Evolutionary conservation across 2,113 vertebrate species (phyloP).

Genomic region (Pomatostomus ruficeps): DNA sequence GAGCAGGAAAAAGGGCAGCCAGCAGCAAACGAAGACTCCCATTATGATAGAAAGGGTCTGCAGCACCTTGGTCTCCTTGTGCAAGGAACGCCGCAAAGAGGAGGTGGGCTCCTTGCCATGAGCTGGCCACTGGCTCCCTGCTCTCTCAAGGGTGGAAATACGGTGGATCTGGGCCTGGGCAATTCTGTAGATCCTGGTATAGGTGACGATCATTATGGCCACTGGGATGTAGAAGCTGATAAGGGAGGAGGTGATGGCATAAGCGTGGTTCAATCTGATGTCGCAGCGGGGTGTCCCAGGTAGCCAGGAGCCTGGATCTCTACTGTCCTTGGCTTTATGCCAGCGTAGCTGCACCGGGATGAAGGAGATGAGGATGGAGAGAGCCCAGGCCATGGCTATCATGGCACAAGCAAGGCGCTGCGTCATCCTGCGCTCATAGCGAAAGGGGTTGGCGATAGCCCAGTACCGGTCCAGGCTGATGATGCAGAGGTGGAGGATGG

Average conservation of each 20-base stretch:
- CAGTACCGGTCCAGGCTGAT: conserved; percentile 84
- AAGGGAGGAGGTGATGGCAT: conserved; percentile 75
- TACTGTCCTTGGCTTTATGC: conserved; percentile 64
- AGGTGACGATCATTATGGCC: conserved; percentile 80
- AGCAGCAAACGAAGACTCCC: conserved; percentile 84
- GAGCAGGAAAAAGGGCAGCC: conserved; percentile 83
- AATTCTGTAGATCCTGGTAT: conserved; percentile 79
- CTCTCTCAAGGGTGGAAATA: conserved; percentile 77
- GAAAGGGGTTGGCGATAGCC: conserved; percentile 81
- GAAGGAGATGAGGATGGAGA: conserved; percentile 81
- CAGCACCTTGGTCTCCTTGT: conserved; percentile 82
- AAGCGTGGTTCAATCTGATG: conserved; percentile 76
- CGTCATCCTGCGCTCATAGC: conserved; percentile 77
- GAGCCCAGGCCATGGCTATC: conserved; percentile 75
- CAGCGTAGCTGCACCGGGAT: conserved; percentile 79
- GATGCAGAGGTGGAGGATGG: conserved; percentile 81
- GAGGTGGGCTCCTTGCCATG: conserved; percentile 16
- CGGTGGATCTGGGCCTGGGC: conserved; percentile 81
- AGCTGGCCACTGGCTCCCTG: conserved; percentile 57
- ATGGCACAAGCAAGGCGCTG: conserved; percentile 74
- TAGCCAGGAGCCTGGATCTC: background rate
- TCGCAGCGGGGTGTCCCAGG: conserved; percentile 62
- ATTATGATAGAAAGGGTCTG: conserved; percentile 83
- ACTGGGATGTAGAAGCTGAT: conserved; percentile 78
- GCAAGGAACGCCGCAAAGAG: conserved; percentile 73